Conservation (phyloP, 2,888 invertebrate species). For the Standfussiana lucernea region DNA sequence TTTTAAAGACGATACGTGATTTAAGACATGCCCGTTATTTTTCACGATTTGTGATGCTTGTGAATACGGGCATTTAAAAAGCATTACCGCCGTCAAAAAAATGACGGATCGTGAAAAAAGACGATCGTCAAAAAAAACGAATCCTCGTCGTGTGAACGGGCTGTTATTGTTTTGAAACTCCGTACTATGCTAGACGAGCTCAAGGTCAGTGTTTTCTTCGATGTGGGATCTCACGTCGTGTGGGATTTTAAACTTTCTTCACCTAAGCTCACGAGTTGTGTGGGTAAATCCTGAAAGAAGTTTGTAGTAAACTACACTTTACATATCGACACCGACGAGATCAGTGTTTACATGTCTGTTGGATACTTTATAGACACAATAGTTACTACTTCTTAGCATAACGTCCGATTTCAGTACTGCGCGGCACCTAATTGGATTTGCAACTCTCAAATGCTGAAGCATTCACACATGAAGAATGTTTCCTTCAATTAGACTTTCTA, state of each 20-base stretch:
- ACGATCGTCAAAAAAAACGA: no score
- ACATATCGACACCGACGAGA: not conserved
- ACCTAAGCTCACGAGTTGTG: conserved; percentile 18
- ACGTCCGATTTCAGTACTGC: not conserved
- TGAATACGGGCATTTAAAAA: no score
- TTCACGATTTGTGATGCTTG: no score
- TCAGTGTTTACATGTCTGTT: conserved; percentile 13
- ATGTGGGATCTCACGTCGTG: not conserved
- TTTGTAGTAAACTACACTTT: conserved; percentile 15
- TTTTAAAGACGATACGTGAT: no score
- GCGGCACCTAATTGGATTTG: not conserved
- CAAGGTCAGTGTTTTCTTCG: not conserved
- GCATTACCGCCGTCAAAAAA: no score
- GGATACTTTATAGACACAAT: not conserved
- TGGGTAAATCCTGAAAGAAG: conserved; percentile 12
- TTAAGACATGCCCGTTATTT: no score
- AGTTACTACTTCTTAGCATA: not conserved
- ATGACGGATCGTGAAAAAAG: no score
- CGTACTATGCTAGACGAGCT: not conserved
- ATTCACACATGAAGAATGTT: no score
- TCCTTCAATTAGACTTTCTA: no score
- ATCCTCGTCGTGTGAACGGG: no score
- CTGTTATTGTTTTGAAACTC: not conserved
- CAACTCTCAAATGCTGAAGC: not conserved
- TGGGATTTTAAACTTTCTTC: conserved; percentile 23